These are phyloP conservation scores for Strigamia transsilvanica DNA, from an alignment of 2,888 invertebrate genomes.

Conservation along the genomic window DNA sequence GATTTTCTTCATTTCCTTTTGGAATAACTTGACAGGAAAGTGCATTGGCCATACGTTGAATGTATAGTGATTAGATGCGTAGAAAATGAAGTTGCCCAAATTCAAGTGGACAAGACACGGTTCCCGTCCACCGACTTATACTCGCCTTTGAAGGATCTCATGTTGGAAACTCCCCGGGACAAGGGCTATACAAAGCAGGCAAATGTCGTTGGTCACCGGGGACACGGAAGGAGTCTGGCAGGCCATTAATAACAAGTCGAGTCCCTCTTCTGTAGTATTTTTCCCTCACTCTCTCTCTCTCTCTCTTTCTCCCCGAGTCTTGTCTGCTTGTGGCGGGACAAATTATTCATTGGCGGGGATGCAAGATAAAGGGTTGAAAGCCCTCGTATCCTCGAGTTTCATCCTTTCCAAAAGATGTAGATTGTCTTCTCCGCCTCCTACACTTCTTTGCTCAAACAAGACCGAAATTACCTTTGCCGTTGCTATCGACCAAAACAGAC, in stretches of 20 bases:
- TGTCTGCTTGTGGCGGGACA: conserved; percentile 41
- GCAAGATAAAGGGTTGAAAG: conserved; percentile 42
- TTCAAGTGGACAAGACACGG: conserved; percentile 29
- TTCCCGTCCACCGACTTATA: background rate
- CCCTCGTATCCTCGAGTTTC: conserved; percentile 33
- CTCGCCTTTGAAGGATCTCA: conserved; percentile 10
- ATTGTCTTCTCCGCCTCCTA: background rate
- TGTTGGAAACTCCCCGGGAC: conserved; percentile 30
- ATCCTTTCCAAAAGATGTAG: background rate
- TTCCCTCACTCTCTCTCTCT: conserved; percentile 32
- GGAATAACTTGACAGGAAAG: background rate
- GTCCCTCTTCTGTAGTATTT: conserved; percentile 31
- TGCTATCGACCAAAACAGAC: conserved; percentile 34
- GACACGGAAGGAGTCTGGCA: conserved; percentile 34
- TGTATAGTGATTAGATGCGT: background rate
- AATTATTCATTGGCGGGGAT: conserved; percentile 42
- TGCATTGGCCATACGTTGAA: background rate
- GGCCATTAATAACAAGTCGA: conserved; percentile 36
- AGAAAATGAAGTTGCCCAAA: background rate
- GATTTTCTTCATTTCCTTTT: background rate
- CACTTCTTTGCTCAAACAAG: conserved; percentile 24
- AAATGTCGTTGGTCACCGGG: conserved; percentile 41
- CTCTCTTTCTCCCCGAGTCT: conserved; percentile 16
- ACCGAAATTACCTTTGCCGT: conserved; percentile 2
- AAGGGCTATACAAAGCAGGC: conserved; percentile 26